Evolutionary conservation across 1,140 invertebrate genomes (phyloP).

Genomic region (Periplaneta americana): DNA sequence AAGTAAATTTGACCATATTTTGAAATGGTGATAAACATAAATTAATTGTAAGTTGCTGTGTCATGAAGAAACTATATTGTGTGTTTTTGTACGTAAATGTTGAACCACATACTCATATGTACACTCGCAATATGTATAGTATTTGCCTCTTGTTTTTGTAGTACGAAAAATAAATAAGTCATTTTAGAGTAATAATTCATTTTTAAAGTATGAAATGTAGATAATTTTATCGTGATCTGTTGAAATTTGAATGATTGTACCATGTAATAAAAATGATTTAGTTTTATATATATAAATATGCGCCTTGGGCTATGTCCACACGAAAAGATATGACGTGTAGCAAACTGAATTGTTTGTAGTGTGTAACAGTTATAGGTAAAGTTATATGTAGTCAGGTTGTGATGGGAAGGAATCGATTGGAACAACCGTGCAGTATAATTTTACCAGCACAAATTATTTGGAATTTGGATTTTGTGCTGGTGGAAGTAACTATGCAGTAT

Average conservation of each 20-base stretch:
- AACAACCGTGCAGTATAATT: too few species aligned
- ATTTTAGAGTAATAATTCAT: too few species aligned
- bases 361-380: background rate
- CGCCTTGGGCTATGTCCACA: background rate
- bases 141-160: background rate
- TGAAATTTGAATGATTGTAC: background rate
- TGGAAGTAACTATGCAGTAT: too few species aligned
- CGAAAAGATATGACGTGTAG: background rate
- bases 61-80: background rate
- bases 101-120: too few species aligned
- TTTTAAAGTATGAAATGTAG: background rate
- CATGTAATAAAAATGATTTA: background rate
- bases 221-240: background rate
- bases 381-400: background rate
- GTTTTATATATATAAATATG: background rate
- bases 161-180: background rate
- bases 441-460: too few species aligned
- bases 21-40: background rate
- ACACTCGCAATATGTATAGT: background rate
- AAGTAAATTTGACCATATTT: background rate
- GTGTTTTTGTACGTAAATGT: background rate
- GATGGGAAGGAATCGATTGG: background rate
- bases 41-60: background rate
- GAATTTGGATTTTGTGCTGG: too few species aligned
- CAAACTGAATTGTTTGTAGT: background rate